Evolutionary conservation across 2,888 invertebrate species (phyloP).

Genomic region (Glyphotaelius pellucidus): DNA sequence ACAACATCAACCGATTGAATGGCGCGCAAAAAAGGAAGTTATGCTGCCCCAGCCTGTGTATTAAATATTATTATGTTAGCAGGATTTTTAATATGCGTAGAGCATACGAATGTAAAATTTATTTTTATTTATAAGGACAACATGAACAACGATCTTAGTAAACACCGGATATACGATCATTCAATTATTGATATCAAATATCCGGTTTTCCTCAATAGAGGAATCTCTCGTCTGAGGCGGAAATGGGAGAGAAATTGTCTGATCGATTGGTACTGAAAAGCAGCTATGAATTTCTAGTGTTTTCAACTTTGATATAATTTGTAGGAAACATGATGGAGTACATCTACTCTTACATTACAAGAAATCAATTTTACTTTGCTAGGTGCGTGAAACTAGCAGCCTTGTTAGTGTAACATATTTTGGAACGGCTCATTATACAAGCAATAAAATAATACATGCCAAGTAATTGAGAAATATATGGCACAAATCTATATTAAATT

Average conservation of each 20-base stretch:
- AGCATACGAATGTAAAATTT: not conserved
- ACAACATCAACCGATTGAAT: too few species aligned
- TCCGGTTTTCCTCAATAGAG: not conserved
- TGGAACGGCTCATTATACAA: too few species aligned
- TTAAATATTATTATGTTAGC: too few species aligned
- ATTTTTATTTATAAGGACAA: not conserved
- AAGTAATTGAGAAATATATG: too few species aligned
- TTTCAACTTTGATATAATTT: not conserved
- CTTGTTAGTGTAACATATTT: not conserved
- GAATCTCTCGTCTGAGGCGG: not conserved
- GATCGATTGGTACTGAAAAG: not conserved
- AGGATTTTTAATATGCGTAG: not conserved
- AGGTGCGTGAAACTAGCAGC: not conserved
- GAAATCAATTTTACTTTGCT: not conserved
- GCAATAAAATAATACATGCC: too few species aligned
- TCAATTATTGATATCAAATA: conserved; percentile 2
- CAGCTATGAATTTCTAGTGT: not conserved
- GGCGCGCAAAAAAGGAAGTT: too few species aligned
- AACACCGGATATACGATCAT: not conserved
- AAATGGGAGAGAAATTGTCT: not conserved
- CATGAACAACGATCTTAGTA: not conserved
- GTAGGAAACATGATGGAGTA: not conserved
- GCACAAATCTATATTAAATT: too few species aligned
- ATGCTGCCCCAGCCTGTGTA: too few species aligned
- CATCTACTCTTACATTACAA: not conserved